Base-by-base conservation (phyloP, 2,113 vertebrate species). In the Macroglossus sobrinus region DNA sequence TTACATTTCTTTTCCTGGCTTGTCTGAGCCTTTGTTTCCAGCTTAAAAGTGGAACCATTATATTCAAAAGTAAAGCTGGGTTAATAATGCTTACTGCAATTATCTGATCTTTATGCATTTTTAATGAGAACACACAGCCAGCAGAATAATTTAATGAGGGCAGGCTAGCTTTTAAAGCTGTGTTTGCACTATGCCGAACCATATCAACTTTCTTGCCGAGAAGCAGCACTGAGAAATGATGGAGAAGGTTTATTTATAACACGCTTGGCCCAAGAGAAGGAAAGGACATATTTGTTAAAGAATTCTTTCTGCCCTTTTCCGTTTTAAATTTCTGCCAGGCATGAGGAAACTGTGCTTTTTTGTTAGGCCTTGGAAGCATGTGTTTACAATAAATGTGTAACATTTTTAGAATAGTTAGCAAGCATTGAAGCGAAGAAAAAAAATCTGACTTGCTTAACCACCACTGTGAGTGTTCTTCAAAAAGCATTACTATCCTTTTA, bases 71-170 rank as follows among this genome's bases (percentile, higher is more conserved):
- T 98, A 98, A 98, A 97, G 98, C 97, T 97, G 96, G 97, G 97
- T 98, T 98, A 97, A 97, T 98, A 98, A 97, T 97, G 98, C 0
- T 98, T 98, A 98, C 98, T 98, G 98, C 98, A 98, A 98, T 99
- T 98, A 98, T 99, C 97, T 98, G 98, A 98, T 98, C 98, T 98
- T 98, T 98, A 98, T 99, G 97, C 98, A 98, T 99, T 98, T 99
- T 99, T 99, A 98, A 99, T 99, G 98, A 98, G 98, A 98, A 98
- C 98, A 98, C 98, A 98, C 98, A 98, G 98, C 98, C 98, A 98
- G 97, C 97, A 98, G 98, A 98, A 98, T 98, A 98, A 99, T 98
- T 98, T 98, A 98, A 98, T 97, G 98, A 98, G 96, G 97, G 97
- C 93, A 97, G 97, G 59, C 97, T 97, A 94, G 97, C 97, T 98